Evolutionary conservation across 2,113 vertebrate genomes (phyloP).

Genomic region (Prinia subflava): DNA sequence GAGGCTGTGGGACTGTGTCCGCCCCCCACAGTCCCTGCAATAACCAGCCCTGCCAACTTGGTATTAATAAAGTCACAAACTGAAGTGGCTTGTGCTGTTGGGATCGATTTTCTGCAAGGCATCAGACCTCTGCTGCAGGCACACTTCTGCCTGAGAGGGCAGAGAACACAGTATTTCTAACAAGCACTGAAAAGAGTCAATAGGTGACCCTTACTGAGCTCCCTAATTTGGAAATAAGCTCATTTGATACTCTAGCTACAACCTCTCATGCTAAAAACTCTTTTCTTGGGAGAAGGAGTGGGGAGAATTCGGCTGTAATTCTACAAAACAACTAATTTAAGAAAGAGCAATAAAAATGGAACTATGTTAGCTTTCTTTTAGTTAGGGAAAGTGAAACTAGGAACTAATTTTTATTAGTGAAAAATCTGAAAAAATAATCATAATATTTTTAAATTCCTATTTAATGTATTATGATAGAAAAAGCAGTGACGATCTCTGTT

Average conservation of each 20-base stretch:
- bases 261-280: not conserved
- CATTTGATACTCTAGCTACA: not conserved
- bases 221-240: not conserved
- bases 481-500: not conserved
- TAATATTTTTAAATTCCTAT: not conserved
- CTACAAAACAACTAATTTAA: not conserved
- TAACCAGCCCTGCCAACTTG: not conserved
- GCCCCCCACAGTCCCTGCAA: not conserved
- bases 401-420: not conserved
- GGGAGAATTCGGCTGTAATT: not conserved
- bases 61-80: not conserved
- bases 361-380: not conserved
- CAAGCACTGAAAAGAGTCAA: not conserved
- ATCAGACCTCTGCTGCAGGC: rapidly evolving
- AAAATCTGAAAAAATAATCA: not conserved
- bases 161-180: not conserved
- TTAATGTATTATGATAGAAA: not conserved
- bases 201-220: not conserved
- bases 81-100: not conserved
- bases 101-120: not conserved
- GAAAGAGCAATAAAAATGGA: not conserved
- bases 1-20: not conserved
- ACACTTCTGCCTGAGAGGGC: not conserved
- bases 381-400: not conserved
- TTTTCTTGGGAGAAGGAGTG: not conserved